A percentile compares a stretch with the other conserved stretches of the same genome.
phyloP scores from a whole-genome alignment of 2,888 invertebrate species.

The Holacanthella duospinosa region DNA sequence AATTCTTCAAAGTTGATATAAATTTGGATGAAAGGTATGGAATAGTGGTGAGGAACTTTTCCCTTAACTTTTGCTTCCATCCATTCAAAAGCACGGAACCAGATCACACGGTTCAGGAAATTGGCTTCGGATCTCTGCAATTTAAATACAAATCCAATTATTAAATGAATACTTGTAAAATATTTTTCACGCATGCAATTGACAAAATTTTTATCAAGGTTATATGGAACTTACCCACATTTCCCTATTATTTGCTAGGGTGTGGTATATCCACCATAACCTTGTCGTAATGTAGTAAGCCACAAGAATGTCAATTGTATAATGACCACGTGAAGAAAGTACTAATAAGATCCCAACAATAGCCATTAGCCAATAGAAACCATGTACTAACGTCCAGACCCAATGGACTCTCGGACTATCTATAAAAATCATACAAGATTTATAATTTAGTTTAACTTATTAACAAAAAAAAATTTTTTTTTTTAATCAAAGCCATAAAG shows the following conservation, averaged over 20 bases:
- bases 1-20: slow-evolving; percentile 26
- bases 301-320: slow-evolving; percentile 80
- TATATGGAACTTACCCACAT: slow-evolving; percentile 49
- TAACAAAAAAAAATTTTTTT: background rate
- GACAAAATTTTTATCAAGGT: slow-evolving; percentile 3
- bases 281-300: slow-evolving; percentile 84
- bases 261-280: slow-evolving; percentile 84
- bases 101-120: slow-evolving; percentile 69
- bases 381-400: slow-evolving; percentile 53
- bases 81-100: slow-evolving; percentile 74
- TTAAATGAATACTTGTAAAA: background rate
- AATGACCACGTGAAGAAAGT: slow-evolving; percentile 65
- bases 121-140: slow-evolving; percentile 42
- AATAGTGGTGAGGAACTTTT: slow-evolving; percentile 67
- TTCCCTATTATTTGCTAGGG: slow-evolving; percentile 60
- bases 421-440: slow-evolving; percentile 37
- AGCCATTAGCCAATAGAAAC: slow-evolving; percentile 62
- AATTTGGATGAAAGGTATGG: slow-evolving; percentile 28
- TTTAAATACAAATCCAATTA: background rate
- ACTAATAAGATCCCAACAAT: slow-evolving; percentile 66
- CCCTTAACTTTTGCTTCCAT: slow-evolving; percentile 79
- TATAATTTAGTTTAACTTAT: background rate
- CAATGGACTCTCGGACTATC: background rate
- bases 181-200: background rate
- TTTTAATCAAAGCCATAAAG: background rate